Evolutionary conservation across 37 sponge, comb jelly and placozoan species (phyloP).

Genomic region (Halichondria panicea): DNA sequence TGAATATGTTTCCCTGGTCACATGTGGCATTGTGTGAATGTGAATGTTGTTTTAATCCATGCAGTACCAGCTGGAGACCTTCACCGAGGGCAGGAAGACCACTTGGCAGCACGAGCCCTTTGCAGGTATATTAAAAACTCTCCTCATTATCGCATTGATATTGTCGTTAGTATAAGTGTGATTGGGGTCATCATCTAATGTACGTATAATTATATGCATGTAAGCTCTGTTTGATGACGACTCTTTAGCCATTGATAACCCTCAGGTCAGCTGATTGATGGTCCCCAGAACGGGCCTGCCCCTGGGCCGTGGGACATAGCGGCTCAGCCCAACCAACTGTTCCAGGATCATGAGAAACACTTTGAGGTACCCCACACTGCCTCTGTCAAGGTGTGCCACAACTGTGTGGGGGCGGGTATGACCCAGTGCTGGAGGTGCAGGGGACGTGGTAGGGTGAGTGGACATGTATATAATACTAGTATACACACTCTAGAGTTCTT

Average conservation of each 20-base stretch:
- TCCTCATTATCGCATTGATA: no score
- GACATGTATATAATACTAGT: background rate
- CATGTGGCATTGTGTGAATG: no score
- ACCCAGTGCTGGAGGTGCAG: conserved; percentile 53
- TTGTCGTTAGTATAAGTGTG: no score
- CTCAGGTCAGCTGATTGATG: conserved; percentile 68
- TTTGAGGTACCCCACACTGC: conserved; percentile 81
- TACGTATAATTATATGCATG: no score
- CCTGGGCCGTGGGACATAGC: conserved; percentile 70
- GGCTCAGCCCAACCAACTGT: conserved; percentile 32
- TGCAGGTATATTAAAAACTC: no score
- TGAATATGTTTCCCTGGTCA: no score
- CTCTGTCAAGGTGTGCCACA: conserved; percentile 72
- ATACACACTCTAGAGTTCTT: no score
- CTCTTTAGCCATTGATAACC: background rate
- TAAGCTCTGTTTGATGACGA: no score
- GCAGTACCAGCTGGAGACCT: conserved; percentile 84
- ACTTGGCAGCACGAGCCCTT: conserved; percentile 66
- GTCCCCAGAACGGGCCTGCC: conserved; percentile 70
- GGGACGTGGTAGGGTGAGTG: conserved; percentile 63
- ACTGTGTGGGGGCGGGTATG: conserved; percentile 52
- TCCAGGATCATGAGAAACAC: conserved; percentile 30
- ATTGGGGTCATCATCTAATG: no score
- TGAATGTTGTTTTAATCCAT: background rate
- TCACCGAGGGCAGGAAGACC: conserved; percentile 65